Evolutionary conservation across 2,113 vertebrate species (phyloP).

Genomic region (Cryptomyrus ogoouensis): DNA sequence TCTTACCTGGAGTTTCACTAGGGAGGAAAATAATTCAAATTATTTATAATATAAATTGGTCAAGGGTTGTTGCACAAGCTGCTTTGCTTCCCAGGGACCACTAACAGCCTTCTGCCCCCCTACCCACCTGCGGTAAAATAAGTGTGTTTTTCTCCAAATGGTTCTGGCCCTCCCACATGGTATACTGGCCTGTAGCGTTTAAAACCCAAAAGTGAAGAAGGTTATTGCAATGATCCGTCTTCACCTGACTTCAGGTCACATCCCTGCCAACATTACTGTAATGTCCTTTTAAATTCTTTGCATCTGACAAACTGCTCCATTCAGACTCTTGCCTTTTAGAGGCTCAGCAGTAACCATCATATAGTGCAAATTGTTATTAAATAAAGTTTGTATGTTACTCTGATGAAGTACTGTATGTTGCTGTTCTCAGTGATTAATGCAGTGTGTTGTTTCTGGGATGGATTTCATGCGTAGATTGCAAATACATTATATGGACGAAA

Average conservation of each 20-base stretch:
- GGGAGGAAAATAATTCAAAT: neutral
- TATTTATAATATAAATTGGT: neutral
- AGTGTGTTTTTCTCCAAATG: neutral
- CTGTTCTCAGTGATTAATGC: slow-evolving; percentile 10
- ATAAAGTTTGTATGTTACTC: slow-evolving; percentile 11
- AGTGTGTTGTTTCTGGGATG: neutral
- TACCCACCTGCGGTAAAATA: neutral
- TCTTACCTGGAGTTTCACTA: neutral
- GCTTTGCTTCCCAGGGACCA: neutral
- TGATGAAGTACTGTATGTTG: slow-evolving; percentile 24
- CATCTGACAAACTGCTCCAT: slow-evolving; percentile 22
- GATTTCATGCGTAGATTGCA: neutral
- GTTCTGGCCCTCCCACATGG: neutral
- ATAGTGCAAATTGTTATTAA: slow-evolving; percentile 22
- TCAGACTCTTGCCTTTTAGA: slow-evolving; percentile 8
- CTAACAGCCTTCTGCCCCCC: neutral
- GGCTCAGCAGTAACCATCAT: neutral
- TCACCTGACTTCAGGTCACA: neutral
- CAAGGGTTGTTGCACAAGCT: neutral
- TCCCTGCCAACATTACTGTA: slow-evolving; percentile 10
- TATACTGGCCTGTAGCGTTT: neutral
- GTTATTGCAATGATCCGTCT: neutral
- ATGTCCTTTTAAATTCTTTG: slow-evolving; percentile 19
- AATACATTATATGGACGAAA: neutral
- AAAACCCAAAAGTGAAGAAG: neutral